Evolutionary conservation across 2,888 invertebrate species (phyloP).

Genomic region (Pseudococcus longispinus): DNA sequence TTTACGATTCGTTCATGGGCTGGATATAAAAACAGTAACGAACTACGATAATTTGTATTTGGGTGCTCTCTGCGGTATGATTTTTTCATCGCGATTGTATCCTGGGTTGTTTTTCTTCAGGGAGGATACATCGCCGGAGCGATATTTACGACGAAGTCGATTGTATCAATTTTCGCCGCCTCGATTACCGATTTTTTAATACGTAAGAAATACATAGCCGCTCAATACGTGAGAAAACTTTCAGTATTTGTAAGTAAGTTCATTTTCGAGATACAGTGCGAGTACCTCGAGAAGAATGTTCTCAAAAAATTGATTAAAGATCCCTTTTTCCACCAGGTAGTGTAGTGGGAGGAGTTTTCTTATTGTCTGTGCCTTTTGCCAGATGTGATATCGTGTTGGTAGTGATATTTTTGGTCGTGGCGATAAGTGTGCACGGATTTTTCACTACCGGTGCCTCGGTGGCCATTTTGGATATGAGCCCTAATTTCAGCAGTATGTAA

Average conservation of each 20-base stretch:
- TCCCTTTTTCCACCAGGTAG: background rate
- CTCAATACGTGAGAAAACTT: background rate
- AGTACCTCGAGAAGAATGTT: no score
- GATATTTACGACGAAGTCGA: background rate
- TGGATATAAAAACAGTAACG: slow-evolving; percentile 72
- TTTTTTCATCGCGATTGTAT: background rate
- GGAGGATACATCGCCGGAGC: background rate
- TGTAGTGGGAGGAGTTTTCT: background rate
- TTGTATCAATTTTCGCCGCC: background rate
- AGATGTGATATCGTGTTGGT: background rate
- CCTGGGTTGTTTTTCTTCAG: background rate
- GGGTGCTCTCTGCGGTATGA: background rate
- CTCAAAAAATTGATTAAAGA: no score
- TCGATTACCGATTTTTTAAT: background rate
- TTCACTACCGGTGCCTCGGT: background rate
- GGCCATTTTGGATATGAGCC: slow-evolving; percentile 29
- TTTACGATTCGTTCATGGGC: slow-evolving; percentile 73
- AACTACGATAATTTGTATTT: background rate
- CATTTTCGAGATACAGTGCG: background rate
- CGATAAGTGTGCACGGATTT: background rate
- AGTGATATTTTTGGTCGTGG: background rate
- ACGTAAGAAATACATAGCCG: background rate
- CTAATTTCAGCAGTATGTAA: slow-evolving; percentile 8
- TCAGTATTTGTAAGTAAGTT: slow-evolving; percentile 34
- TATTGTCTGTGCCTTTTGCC: slow-evolving; percentile 5